A percentile compares a stretch with the other conserved stretches of the same genome.
phyloP scores from a whole-genome alignment of 1,140 invertebrate genomes.

The Solen grandis region DNA sequence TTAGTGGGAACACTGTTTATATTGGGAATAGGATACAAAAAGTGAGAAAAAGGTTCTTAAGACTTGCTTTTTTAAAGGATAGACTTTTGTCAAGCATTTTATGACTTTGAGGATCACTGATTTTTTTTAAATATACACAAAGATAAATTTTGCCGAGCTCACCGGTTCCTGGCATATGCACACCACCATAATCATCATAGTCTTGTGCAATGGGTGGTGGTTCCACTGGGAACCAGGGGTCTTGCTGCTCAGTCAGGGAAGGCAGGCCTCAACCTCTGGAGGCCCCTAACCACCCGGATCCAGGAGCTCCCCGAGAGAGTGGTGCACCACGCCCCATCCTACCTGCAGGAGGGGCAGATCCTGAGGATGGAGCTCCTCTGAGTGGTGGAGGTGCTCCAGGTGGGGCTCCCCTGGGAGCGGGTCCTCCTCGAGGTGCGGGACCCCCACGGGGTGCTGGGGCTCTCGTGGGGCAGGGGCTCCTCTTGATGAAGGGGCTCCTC shows the following conservation, averaged over 20 bases:
- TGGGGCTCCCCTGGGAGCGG: constrained; percentile 21
- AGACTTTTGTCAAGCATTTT: too few species aligned
- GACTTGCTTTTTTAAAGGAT: constrained; percentile 8
- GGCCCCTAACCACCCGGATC: too few species aligned
- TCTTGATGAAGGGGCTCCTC: constrained; percentile 14
- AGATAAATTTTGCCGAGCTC: too few species aligned
- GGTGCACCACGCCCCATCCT: neutral
- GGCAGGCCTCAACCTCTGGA: too few species aligned
- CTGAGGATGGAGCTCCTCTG: constrained; percentile 3
- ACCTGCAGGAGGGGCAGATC: too few species aligned
- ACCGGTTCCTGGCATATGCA: neutral
- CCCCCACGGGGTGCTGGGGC: constrained; percentile 17
- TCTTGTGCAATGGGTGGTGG: constrained; percentile 20
- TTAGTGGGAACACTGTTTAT: too few species aligned
- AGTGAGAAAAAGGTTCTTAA: neutral
- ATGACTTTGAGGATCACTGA: too few species aligned
- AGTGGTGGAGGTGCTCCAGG: constrained; percentile 33
- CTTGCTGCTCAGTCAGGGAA: too few species aligned
- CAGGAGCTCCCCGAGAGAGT: neutral
- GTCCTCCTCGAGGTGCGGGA: constrained; percentile 16
- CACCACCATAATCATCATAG: constrained; percentile 62
- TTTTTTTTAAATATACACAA: too few species aligned
- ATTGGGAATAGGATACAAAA: neutral
- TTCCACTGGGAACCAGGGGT: neutral
- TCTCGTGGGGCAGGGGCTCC: constrained; percentile 26